These are phyloP conservation scores for Acanthis flammea DNA, from an alignment of 2,797 vertebrate species.

Conservation along the genomic window DNA sequence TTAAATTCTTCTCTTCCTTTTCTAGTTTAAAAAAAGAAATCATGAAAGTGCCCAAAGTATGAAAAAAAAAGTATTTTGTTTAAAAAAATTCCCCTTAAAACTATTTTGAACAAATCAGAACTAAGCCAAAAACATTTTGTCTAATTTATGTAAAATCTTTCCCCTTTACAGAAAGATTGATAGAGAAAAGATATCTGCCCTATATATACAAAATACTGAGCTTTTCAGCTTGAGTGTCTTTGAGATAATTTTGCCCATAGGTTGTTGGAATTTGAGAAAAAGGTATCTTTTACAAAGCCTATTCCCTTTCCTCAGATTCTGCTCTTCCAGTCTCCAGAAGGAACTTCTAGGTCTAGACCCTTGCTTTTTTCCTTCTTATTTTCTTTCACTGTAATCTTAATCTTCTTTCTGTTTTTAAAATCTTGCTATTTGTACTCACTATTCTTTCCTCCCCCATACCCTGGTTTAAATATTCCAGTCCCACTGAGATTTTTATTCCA, in stretches of 20 bases:
- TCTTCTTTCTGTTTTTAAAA: constrained; percentile 22
- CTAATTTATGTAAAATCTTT: background rate
- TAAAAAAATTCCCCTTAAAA: background rate
- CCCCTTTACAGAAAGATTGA: background rate
- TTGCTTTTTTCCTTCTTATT: background rate
- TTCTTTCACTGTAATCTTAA: background rate
- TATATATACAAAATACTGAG: background rate
- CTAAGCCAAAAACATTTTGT: background rate
- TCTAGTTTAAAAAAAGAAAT: background rate
- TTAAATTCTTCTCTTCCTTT: background rate
- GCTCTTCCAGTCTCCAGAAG: background rate
- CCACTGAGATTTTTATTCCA: constrained; percentile 38
- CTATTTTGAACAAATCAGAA: background rate
- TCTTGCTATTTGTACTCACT: constrained; percentile 34
- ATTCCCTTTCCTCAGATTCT: background rate
- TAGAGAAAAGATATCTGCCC: background rate
- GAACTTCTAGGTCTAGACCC: background rate
- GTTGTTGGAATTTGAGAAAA: background rate
- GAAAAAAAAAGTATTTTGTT: background rate
- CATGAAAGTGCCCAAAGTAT: background rate
- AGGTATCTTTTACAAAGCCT: background rate
- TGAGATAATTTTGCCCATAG: background rate
- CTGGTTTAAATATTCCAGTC: constrained; percentile 18
- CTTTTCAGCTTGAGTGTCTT: background rate
- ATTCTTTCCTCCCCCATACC: background rate